Conservation (phyloP, 2,888 invertebrate genomes). For the Heteromurus nitidus region DNA sequence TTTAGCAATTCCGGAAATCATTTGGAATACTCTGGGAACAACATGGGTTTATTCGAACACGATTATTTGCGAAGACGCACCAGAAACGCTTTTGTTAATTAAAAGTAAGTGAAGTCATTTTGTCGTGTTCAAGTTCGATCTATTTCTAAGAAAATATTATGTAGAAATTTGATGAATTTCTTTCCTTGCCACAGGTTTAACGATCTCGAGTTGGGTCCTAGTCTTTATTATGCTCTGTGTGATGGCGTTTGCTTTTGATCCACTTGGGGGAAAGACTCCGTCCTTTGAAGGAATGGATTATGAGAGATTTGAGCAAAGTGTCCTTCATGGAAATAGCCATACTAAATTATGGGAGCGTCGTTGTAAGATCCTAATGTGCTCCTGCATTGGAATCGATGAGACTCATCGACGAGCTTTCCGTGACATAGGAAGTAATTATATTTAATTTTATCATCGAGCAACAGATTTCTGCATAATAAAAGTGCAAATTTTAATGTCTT, state of each 20-base stretch:
- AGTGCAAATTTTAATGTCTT: slow-evolving; percentile 22
- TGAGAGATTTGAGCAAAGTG: slow-evolving; percentile 75
- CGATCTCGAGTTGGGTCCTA: slow-evolving; percentile 88
- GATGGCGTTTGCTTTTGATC: slow-evolving; percentile 87
- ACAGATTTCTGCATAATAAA: not conserved
- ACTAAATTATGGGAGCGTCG: slow-evolving; percentile 85
- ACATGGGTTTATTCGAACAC: slow-evolving; percentile 87
- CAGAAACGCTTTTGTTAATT: slow-evolving; percentile 80
- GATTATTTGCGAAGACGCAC: slow-evolving; percentile 80
- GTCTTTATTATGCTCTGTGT: slow-evolving; percentile 85
- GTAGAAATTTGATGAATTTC: not conserved
- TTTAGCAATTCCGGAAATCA: slow-evolving; percentile 85
- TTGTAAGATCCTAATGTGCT: slow-evolving; percentile 77
- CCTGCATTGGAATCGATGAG: slow-evolving; percentile 78
- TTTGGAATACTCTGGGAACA: slow-evolving; percentile 87
- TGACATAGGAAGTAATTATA: slow-evolving; percentile 84
- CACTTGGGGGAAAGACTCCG: slow-evolving; percentile 79
- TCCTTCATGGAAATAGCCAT: slow-evolving; percentile 78
- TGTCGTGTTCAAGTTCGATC: not conserved
- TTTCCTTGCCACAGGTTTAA: slow-evolving; percentile 75
- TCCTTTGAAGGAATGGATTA: slow-evolving; percentile 76
- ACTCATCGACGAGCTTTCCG: slow-evolving; percentile 85
- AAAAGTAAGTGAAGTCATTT: slow-evolving; percentile 79
- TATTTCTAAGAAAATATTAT: not conserved
- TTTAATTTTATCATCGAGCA: too few species aligned